Base-by-base conservation (phyloP, 2,113 vertebrate species). In the Leptobrachium leishanense region DNA sequence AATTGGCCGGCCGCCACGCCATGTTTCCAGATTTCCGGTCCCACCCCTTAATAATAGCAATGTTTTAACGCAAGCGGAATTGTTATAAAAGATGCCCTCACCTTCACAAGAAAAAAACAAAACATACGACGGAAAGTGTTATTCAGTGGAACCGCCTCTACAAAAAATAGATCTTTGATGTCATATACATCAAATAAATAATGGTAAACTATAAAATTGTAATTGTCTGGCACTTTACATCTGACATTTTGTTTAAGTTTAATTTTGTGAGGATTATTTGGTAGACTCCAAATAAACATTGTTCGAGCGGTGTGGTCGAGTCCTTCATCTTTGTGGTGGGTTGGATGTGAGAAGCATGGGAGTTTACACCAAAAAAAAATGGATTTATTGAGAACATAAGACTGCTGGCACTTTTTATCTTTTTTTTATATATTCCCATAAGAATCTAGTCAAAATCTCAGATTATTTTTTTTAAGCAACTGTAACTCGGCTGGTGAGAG, bases 1-100 rank as follows among this genome's bases (percentile, higher is more conserved):
- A 3, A 43, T 68, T 67, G 84, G 84, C 75, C 70, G 43, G 0
- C 1, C 13, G 74, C 73, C 81, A 43, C 0, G 11, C 68, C n/a
- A 57, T 11, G 0, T 15, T n/a, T 66, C 67, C 12, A 40, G 5
- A 0, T 20, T 0, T 2, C 5, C 44, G 76, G 63, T 53, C 62
- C 44, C 11, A 46, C 2, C 0, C 3, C 75, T 50, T 66, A 50
- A 50, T 50, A 1, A 67, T 41, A 3, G 57, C 44, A 77, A 4
- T 10, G 0, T 0, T 0, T 31, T 6, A 31, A 72, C 20, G 68
- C 12, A 31, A 5, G 44, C 2, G 50, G 2, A 8, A 55, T 13
- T 5, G 62, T 64, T 64, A 31, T 31, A 6, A 31, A 64, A 64
- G 62, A 64, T 64, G n/a, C 62, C 8, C 43, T 9, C 6, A 5